phyloP scores from a whole-genome alignment of 1,140 invertebrate species.

The Papilio glaucus region DNA sequence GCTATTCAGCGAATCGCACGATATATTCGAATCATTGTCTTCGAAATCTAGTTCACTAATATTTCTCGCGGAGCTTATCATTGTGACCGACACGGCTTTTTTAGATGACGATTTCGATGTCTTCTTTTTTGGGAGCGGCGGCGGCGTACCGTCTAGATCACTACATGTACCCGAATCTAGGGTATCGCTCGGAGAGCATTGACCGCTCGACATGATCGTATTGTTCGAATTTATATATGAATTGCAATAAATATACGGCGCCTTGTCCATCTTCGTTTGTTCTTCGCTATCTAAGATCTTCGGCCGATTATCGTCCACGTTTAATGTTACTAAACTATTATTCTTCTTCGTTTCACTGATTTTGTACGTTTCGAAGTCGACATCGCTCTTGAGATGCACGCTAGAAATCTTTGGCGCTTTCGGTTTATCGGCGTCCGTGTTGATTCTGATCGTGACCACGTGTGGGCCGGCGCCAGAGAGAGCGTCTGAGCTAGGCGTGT shows the following conservation, averaged over 20 bases:
- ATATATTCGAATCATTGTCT: constrained; percentile 88
- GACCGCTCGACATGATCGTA: constrained; percentile 88
- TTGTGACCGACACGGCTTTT: constrained; percentile 76
- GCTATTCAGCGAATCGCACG: constrained; percentile 88
- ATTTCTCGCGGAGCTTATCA: constrained; percentile 81
- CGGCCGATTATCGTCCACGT: constrained; percentile 68
- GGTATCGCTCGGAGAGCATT: constrained; percentile 90
- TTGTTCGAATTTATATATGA: constrained; percentile 76
- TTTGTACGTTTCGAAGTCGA: constrained; percentile 70
- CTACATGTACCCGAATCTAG: constrained; percentile 92
- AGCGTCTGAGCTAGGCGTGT: constrained; percentile 68
- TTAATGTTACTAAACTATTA: constrained; percentile 69
- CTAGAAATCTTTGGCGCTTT: constrained; percentile 81
- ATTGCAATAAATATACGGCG: constrained; percentile 78
- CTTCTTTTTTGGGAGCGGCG: constrained; percentile 88
- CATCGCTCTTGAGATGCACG: constrained; percentile 77
- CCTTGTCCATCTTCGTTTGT: constrained; percentile 67
- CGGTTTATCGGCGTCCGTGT: constrained; percentile 82
- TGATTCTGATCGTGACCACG: constrained; percentile 88
- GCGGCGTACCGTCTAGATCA: constrained; percentile 90
- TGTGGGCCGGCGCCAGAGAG: constrained; percentile 77
- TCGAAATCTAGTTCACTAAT: constrained; percentile 86
- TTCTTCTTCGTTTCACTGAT: constrained; percentile 72
- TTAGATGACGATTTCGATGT: constrained; percentile 79
- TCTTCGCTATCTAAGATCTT: constrained; percentile 74